Percentiles rank a stretch among this genome's conserved stretches.
Evolutionary conservation across 2,888 invertebrate genomes (phyloP).

Genomic region (Agrochola litura): DNA sequence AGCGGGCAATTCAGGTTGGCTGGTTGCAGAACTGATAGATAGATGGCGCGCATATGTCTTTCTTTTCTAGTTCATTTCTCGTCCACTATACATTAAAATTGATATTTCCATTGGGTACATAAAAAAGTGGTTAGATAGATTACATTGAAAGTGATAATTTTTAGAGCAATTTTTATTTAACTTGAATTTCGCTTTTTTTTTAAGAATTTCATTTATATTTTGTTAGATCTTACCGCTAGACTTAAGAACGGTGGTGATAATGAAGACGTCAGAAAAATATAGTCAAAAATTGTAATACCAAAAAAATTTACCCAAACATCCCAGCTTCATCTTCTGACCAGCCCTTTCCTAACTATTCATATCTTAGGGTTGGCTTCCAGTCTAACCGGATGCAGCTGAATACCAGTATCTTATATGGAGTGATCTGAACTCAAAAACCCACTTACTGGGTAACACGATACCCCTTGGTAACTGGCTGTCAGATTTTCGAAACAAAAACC

Average conservation of each 20-base stretch:
- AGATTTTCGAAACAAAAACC: background rate
- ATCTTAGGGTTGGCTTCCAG: background rate
- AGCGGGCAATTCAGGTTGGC: constrained; percentile 25
- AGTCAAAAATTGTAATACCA: background rate
- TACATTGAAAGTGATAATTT: background rate
- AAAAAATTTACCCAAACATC: background rate
- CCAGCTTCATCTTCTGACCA: background rate
- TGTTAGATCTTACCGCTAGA: background rate
- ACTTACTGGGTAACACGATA: background rate
- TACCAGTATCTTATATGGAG: background rate
- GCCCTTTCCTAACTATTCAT: background rate
- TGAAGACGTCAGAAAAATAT: background rate
- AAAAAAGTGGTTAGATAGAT: background rate
- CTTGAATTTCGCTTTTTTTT: background rate
- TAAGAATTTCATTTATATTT: background rate
- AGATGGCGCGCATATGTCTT: constrained; percentile 30
- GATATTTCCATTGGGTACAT: background rate
- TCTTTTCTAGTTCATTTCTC: background rate
- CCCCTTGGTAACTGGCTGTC: background rate
- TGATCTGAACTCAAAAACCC: background rate
- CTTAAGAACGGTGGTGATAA: background rate
- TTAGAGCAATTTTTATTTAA: background rate
- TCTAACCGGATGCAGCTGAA: background rate
- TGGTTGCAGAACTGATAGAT: background rate
- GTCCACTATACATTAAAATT: background rate